Evolutionary conservation across 2,797 vertebrate species (phyloP), one percentile per base, ranked within the genome.

Genomic region (Diglossa cyanea): DNA sequence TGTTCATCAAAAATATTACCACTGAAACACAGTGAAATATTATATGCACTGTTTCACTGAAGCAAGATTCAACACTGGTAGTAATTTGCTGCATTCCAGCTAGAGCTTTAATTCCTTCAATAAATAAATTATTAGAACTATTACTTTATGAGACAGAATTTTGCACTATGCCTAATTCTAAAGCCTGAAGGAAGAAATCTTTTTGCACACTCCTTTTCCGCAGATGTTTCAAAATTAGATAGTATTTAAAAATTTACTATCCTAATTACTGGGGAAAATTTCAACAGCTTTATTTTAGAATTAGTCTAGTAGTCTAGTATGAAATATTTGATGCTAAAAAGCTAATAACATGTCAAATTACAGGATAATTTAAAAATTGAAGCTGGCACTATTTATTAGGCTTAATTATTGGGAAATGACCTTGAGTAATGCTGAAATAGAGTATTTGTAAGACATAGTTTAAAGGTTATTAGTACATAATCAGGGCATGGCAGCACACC

Each of bases 171-270:
- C 7, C 9, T 82, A 71, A 39, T 92, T 95, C 48, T 35, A 75
- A 65, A 92, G 61, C 71, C 71, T 72, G 71, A 88, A 92, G 89
- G 79, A 84, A 81, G 76, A 92, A 72, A 74, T 71, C 26, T 71
- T 84, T 84, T 94, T 82, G n/a, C 54, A 86, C 67, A 68, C 37
- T 51, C 11, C 17, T 71, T 91, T 94, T 74, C 20, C 13, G 82
- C 40, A 85, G 54, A 90, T 95, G 44, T 74, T 93, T 88, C 57
- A 72, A 88, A 90, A 92, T 92, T 92, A 88, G 79, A 87, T 53
- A 85, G 47, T 90, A 94, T 94, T 97, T 82, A 94, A 93, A 96
- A 95, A 75, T 81, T 88, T 90, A 94, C n/a, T 42, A 86, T 62
- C 23, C 11, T 67, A 86, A 88, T 93, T 93, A 88, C 62, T 58